These are phyloP conservation scores for Matsumyia berberina DNA, from an alignment of 2,888 invertebrate species.

Conservation along the genomic window DNA sequence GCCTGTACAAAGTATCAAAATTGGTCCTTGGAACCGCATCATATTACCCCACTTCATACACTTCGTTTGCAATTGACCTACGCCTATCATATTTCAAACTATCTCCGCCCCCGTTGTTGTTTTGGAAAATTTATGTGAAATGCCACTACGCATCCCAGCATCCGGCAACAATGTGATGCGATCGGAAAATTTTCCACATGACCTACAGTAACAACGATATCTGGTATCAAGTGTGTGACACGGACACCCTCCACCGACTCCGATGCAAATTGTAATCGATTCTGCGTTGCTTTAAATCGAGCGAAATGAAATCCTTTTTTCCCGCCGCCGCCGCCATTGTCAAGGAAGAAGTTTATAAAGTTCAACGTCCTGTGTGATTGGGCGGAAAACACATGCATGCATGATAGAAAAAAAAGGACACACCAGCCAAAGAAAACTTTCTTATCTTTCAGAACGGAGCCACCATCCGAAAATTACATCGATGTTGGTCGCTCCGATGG, in stretches of 20 bases:
- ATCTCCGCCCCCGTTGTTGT: background rate
- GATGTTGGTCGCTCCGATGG: constrained; percentile 14
- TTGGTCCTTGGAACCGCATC: constrained; percentile 8
- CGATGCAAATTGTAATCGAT: constrained; percentile 22
- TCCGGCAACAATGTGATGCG: background rate
- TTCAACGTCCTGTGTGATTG: constrained; percentile 46
- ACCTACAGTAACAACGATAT: background rate
- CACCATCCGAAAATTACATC: constrained; percentile 50
- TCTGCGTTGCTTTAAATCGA: background rate
- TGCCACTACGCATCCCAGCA: background rate
- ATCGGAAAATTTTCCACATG: constrained; percentile 8
- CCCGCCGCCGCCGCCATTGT: too few species aligned
- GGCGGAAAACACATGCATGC: constrained; percentile 23
- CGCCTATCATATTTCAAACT: background rate
- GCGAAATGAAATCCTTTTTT: background rate
- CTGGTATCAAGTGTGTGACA: constrained; percentile 14
- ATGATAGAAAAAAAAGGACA: constrained; percentile 17
- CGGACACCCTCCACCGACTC: background rate
- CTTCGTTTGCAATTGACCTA: background rate
- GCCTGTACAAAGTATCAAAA: background rate
- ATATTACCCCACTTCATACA: background rate
- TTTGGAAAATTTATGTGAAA: background rate
- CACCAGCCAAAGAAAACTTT: constrained; percentile 61
- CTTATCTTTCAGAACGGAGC: constrained; percentile 52
- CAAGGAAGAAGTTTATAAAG: constrained; percentile 15